These are phyloP conservation scores for Napeogenes sylphis DNA, from an alignment of 2,888 invertebrate species.

Conservation along the genomic window DNA sequence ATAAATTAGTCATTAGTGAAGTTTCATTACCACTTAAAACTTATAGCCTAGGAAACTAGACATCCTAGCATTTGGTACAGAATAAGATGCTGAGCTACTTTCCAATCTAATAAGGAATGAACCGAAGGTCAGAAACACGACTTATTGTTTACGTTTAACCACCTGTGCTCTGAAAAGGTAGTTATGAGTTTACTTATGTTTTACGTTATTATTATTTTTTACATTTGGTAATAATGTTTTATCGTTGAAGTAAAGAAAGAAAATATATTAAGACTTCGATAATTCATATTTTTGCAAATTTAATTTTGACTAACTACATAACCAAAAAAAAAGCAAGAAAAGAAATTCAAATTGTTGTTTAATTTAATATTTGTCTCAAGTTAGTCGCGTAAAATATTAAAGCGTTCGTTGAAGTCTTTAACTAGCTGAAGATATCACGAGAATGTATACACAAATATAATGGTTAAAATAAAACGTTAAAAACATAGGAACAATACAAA, in stretches of 20 bases:
- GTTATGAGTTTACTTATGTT: constrained; percentile 8
- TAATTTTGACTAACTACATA: too few relatives aligned
- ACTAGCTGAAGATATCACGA: not conserved
- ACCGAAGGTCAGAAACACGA: constrained; percentile 14
- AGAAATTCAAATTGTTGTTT: too few relatives aligned
- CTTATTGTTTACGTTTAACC: constrained; percentile 14
- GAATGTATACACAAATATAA: not conserved
- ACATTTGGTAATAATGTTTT: too few relatives aligned
- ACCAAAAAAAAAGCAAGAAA: too few relatives aligned
- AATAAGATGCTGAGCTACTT: constrained; percentile 1
- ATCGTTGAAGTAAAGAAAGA: too few relatives aligned
- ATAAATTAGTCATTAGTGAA: too few relatives aligned
- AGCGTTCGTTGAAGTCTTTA: not conserved
- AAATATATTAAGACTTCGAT: too few relatives aligned
- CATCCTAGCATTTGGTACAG: not conserved
- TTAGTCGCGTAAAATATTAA: too few relatives aligned
- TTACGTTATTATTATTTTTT: not conserved
- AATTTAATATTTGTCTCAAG: too few relatives aligned
- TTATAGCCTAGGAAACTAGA: not conserved
- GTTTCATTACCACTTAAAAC: too few relatives aligned
- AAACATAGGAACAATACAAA: not conserved
- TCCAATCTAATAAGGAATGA: constrained; percentile 5
- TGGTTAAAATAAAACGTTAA: too few relatives aligned
- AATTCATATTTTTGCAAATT: too few relatives aligned
- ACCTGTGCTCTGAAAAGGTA: not conserved